These are phyloP conservation scores for Okapia johnstoni DNA, from an alignment of 2,113 vertebrate species.

Conservation along the genomic window DNA sequence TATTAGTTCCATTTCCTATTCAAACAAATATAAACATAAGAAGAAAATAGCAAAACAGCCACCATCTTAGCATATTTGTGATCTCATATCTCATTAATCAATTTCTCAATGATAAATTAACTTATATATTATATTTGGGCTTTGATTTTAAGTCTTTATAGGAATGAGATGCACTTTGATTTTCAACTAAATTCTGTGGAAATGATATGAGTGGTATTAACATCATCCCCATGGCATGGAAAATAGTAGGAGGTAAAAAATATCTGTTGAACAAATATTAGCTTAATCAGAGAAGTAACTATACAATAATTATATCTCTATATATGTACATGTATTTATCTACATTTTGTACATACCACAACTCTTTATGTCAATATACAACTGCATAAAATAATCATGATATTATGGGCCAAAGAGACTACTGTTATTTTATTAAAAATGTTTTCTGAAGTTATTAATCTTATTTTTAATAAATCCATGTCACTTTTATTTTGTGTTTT, in stretches of 20 bases:
- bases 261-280: neutral
- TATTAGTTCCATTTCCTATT: neutral
- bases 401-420: neutral
- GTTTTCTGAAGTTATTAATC: neutral
- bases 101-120: neutral
- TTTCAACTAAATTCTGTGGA: neutral
- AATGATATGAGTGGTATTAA: neutral
- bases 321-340: constrained; percentile 12
- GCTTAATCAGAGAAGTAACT: neutral
- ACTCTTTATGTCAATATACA: neutral
- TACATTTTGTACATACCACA: constrained; percentile 8
- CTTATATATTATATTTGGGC: neutral
- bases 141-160: neutral
- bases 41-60: neutral
- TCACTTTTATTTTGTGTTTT: neutral
- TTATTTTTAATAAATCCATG: neutral
- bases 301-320: neutral
- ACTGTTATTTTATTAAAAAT: neutral
- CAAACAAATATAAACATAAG: neutral
- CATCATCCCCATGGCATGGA: neutral
- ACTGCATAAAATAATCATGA: neutral
- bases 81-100: neutral
- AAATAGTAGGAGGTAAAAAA: neutral
- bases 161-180: neutral
- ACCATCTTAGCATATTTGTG: neutral